phyloP scores from a whole-genome alignment of 2,113 vertebrate genomes.

The Ifrita kowaldi region DNA sequence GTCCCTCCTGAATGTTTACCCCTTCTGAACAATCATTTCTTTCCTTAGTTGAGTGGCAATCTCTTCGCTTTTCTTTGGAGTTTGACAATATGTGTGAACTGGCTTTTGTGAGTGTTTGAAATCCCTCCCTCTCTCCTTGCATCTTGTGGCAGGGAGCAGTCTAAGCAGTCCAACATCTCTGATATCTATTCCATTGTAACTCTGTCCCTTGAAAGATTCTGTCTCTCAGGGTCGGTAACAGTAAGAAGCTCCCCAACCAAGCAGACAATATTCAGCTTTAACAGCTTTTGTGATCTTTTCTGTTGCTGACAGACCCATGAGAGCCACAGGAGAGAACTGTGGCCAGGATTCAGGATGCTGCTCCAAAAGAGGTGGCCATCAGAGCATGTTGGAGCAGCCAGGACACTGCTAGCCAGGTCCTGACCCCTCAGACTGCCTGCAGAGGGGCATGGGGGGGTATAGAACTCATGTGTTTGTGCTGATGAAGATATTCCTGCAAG shows the following conservation, averaged over 20 bases:
- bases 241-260: not conserved
- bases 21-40: not conserved
- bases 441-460: fast-evolving
- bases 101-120: not conserved
- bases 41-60: not conserved
- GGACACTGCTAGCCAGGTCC: too few species aligned
- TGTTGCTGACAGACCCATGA: fast-evolving
- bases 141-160: not conserved
- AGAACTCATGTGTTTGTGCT: not conserved
- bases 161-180: not conserved
- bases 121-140: not conserved
- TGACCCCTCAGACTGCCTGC: not conserved
- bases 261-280: not conserved
- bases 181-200: not conserved
- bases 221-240: not conserved
- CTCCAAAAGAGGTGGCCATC: not conserved
- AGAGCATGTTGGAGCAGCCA: fast-evolving
- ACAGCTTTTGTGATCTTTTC: not conserved
- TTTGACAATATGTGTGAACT: not conserved
- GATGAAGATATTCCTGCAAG: slow-evolving; percentile 31
- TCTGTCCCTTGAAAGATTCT: not conserved
- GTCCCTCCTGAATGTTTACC: not conserved
- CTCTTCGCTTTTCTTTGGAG: not conserved
- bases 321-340: not conserved
- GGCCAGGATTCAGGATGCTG: not conserved